Base-by-base conservation (phyloP, 2,113 vertebrate species). In the Dromaius novaehollandiae region DNA sequence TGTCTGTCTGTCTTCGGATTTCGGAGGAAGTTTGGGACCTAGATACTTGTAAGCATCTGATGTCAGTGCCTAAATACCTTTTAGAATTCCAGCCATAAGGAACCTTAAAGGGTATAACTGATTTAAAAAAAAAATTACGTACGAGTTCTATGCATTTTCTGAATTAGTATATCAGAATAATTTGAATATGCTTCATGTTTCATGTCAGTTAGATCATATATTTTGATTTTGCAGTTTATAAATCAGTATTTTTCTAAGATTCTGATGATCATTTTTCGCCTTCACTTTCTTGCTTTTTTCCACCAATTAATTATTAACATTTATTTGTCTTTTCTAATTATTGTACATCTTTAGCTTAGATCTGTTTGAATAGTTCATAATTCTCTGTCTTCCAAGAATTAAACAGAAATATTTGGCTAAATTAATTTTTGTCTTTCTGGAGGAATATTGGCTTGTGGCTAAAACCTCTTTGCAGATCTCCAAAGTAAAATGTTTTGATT, bases 401-500 rank as follows among this genome's bases (percentile, higher is more conserved):
- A 79, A 87, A 68, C 85, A 92, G 51, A 95, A 96, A 84, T 82
- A 56, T 94, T 86, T 87, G 74, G 18, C 55, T 88, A 94, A 74
- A 96, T 78, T 95, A 91, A 87, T 73, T 96, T 93, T 96, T 92
- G 71, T 93, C 70, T 58, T 88, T 96, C 36, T 82, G 55, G 78
- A 46, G 22, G 48, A 74, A 82, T 80, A 65, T 68, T 90, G 51
- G 26, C 88, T 84, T 91, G 80, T 91, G 89, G 68, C 61, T 95
- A 51, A 77, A 96, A 85, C 19, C 34, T 93, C 80, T 95, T 92
- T 44, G 32, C 82, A 68, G 40, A 84, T 76, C 32, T 88, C 51
- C 38, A 63, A 78, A 93, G 46, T 81, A 78, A 93, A 86, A 56
- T 74, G 36, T 85, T 61, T 86, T 96, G 28, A 61, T 97, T 92